Percentiles rank a stretch among this genome's conserved stretches.
These are phyloP conservation scores for Trachurus trachurus DNA, from an alignment of 2,797 vertebrate genomes.

Conservation along the genomic window DNA sequence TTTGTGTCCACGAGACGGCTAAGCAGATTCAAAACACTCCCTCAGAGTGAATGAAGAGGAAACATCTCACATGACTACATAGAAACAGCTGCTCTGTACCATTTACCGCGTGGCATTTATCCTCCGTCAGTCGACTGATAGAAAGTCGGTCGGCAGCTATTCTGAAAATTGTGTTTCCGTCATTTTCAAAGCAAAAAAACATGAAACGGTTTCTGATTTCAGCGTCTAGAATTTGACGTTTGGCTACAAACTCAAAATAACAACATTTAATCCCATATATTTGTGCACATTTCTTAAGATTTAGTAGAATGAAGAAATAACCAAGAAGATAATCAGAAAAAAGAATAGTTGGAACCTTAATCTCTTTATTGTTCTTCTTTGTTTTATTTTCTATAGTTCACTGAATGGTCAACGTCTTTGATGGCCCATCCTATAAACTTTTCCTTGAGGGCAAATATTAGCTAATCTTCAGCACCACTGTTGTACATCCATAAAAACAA, in stretches of 20 bases:
- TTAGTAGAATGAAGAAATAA: neutral
- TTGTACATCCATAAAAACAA: constrained; percentile 54
- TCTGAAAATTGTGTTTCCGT: neutral
- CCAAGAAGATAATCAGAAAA: neutral
- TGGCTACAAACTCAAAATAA: neutral
- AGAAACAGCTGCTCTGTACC: constrained; percentile 9
- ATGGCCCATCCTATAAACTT: neutral
- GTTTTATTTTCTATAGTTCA: neutral
- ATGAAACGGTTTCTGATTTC: neutral
- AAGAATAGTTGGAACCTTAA: neutral
- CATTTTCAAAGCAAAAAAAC: neutral
- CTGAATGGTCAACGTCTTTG: neutral
- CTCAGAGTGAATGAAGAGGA: constrained; percentile 18
- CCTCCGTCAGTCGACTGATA: neutral
- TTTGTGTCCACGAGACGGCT: constrained; percentile 7
- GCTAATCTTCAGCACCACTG: constrained; percentile 19
- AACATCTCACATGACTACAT: constrained; percentile 2
- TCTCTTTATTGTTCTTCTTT: neutral
- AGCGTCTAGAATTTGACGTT: neutral
- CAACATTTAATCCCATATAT: neutral
- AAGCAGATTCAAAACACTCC: constrained; percentile 46
- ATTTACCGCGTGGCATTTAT: neutral
- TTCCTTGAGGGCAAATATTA: constrained; percentile 66
- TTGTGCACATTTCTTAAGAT: neutral
- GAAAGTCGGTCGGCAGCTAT: neutral